These are phyloP conservation scores for Drosophila pseudotalamancana DNA, from an alignment of 2,888 invertebrate species.

Conservation along the genomic window DNA sequence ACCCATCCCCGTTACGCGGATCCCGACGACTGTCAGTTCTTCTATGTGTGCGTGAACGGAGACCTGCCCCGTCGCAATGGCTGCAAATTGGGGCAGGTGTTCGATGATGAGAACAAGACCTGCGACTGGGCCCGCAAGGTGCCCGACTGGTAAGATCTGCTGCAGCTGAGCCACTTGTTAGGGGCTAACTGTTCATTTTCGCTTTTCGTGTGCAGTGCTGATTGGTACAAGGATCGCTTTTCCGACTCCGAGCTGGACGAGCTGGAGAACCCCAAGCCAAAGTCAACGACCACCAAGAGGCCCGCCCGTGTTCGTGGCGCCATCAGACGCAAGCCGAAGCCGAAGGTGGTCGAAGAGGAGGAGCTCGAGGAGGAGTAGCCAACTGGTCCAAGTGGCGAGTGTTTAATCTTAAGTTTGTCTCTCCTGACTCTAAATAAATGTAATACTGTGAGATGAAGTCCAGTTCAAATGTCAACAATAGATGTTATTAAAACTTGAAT, in stretches of 20 bases:
- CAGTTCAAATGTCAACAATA: not conserved
- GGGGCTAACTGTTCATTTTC: not conserved
- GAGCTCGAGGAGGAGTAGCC: conserved; percentile 64
- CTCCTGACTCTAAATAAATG: conserved; percentile 48
- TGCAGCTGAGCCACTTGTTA: too few relatives aligned
- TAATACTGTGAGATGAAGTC: not conserved
- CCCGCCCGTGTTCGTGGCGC: conserved; percentile 86
- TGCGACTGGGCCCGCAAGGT: conserved; percentile 95
- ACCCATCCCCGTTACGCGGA: conserved; percentile 95
- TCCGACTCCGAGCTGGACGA: conserved; percentile 92
- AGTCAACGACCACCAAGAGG: conserved; percentile 85
- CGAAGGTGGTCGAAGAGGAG: conserved; percentile 65
- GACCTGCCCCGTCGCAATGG: conserved; percentile 93
- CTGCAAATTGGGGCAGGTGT: conserved; percentile 94
- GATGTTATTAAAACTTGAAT: not conserved
- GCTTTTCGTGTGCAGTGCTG: conserved; percentile 87
- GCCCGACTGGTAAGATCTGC: conserved; percentile 91
- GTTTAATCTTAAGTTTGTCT: conserved; percentile 48
- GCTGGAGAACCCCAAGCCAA: conserved; percentile 90
- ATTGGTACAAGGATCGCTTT: conserved; percentile 94
- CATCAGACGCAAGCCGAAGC: conserved; percentile 74
- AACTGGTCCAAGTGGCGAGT: conserved; percentile 45
- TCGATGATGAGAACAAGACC: conserved; percentile 90
- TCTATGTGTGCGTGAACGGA: conserved; percentile 96
- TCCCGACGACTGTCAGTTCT: conserved; percentile 95